Percentiles rank a stretch among this genome's conserved stretches.
These are phyloP conservation scores for Ips nitidus DNA, from an alignment of 1,140 invertebrate genomes.

Conservation along the genomic window DNA sequence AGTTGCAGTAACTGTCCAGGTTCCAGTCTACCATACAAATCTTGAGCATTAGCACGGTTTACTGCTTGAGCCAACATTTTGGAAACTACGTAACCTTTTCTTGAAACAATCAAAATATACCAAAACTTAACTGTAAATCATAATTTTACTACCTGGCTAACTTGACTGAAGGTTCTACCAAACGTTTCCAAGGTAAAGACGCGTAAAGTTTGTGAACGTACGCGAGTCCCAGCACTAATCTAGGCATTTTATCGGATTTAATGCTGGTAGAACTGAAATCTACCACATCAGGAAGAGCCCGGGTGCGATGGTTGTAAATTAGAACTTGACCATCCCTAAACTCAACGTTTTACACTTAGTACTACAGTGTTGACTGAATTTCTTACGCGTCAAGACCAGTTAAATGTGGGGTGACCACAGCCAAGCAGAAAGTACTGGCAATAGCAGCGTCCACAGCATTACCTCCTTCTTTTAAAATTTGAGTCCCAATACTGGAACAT, in stretches of 20 bases:
- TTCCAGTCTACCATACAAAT: constrained; percentile 52
- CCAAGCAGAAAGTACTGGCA: constrained; percentile 67
- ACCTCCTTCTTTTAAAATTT: constrained; percentile 65
- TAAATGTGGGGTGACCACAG: constrained; percentile 66
- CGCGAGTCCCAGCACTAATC: constrained; percentile 60
- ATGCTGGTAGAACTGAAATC: constrained; percentile 58
- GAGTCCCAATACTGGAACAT: constrained; percentile 72
- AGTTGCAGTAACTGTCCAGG: constrained; percentile 54
- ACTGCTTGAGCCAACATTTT: constrained; percentile 54
- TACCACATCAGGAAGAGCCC: constrained; percentile 55
- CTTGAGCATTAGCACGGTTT: constrained; percentile 50
- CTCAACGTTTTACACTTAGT: neutral
- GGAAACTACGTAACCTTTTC: constrained; percentile 57
- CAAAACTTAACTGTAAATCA: neutral
- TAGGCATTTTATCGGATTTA: constrained; percentile 56
- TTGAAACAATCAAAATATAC: constrained; percentile 45
- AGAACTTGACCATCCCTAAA: constrained; percentile 71
- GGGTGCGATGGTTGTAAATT: constrained; percentile 66
- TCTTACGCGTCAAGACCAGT: constrained; percentile 71
- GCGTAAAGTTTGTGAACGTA: constrained; percentile 63
- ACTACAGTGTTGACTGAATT: neutral
- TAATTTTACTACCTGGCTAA: constrained; percentile 58
- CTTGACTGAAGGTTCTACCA: constrained; percentile 65
- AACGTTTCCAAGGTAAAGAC: constrained; percentile 63
- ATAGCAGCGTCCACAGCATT: constrained; percentile 71